Evolutionary conservation across 2,888 invertebrate species (phyloP), one percentile per base, ranked within the genome.

Genomic region (Apotomis betuletana): DNA sequence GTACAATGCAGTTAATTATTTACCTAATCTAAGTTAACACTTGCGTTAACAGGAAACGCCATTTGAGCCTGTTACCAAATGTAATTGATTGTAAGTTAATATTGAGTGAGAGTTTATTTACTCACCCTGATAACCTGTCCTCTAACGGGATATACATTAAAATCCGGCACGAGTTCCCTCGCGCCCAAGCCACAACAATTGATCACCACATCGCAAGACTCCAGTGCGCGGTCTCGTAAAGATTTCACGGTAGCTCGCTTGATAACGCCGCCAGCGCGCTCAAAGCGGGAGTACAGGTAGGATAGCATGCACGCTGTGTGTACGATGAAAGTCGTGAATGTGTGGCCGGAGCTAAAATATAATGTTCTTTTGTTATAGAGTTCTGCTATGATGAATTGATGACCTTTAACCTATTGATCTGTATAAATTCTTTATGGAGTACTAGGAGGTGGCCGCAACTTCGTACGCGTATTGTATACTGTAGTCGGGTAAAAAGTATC

Each of bases 101-200:
- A 27, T 27, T 27, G 27, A 27, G 27, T 27, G 27, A 27, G 2
- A 27, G 27, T 27, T 27, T 27, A 27, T 27, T 27, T 27, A 27
- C 81, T 84, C 86, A 95, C 96, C 84, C 94, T 94, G 0, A 93
- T 83, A 51, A 97, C 94, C 89, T 97, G 97, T 5, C 97, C 97
- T 76, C 98, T 94, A 61, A 97, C 94, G 1, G 97, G 94, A 69
- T 88, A 88, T 62, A 97, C 90, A 51, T 84, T 82, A 0, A 85
- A 77, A 90, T 98, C 97, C 0, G 93, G 90, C 0, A 95, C 93
- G 0, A 97, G 84, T 8, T 90, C 76, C 76, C 91, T 90, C 0
- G 97, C 95, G 0, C 95, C 95, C 0, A 97, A 81, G 2, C 97
- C 98, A 0, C 95, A 94, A 78, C 97, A 98, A 85, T 98, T 97